Base-by-base conservation (phyloP, 1,140 invertebrate genomes). In the Drosophila tani region DNA sequence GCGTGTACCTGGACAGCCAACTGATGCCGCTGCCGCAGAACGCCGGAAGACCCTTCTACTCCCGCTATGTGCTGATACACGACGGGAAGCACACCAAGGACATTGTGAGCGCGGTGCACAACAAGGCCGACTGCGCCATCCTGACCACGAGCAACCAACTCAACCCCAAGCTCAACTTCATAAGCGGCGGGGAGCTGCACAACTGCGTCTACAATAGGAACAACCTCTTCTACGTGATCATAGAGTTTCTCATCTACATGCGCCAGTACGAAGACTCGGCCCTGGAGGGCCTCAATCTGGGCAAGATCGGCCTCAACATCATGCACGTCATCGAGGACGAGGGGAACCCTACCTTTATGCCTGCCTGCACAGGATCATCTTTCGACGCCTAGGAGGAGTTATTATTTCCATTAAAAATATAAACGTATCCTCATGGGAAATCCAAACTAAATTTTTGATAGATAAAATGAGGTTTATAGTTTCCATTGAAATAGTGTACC, bases 1-100 rank as follows among this genome's bases (percentile, higher is more conserved):
- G 96, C 53, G 95, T 95, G 4, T 98, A 98, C 84, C 93, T 98
- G 93, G 97, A 98, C 85, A 95, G 95, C 4, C 95, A 97, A 91
- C 92, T 98, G 7, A 95, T 96, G 82, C 95, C 96, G 5, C 94
- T 97, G 47, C 95, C 96, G 0, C 96, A 95, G 93, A 96, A 96
- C 8, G 96, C 97, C 77, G 95, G 95, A 3, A 95, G 96, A 71
- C 95, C 96, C 5, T 98, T 98, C 91, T 94, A 95, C n/a, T 94
- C 94, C 0, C 93, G 93, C 45, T 93, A 93, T 74, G 92, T 93
- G 1, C 59, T 93, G 1, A 75, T 62, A 3, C 81, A 91, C 38
- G 86, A 91, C 47, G 91, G 92, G 43, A 93, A 93, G 38, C 86
- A 87, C 80, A 88, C 94, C 56, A 93, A 95, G 73, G 92, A 93